Base-by-base conservation (phyloP, 2,888 invertebrate species). In the Oscheius sp. region DNA sequence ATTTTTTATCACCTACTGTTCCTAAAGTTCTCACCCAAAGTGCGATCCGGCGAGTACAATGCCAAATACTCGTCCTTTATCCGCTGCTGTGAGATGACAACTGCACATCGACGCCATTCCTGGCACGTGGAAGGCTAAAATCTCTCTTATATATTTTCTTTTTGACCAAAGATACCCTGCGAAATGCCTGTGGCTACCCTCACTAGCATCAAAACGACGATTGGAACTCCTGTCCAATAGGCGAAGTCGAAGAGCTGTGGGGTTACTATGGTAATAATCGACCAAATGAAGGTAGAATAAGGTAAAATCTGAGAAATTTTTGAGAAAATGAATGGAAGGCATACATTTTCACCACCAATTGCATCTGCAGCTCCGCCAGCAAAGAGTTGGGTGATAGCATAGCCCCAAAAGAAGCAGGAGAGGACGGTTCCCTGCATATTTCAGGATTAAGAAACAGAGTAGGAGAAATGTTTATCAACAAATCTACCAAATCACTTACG, bases 321-420 rank as follows among this genome's bases (percentile, higher is more conserved):
- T n/a, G n/a, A n/a, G n/a, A n/a, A n/a, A n/a, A n/a, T n/a, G n/a
- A n/a, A n/a, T n/a, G n/a, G n/a, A n/a, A n/a, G n/a, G n/a, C n/a
- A n/a, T n/a, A n/a, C n/a, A 49, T 72, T 74, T 63, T 76, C 76
- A n/a, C 73, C 76, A 9, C 74, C 74, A 50, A 71, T 67, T 49
- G 68, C 70, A 75, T 89, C 89, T 69, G 88, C 88, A 22, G 88
- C 77, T 69, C 87, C 86, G 2, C 89, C 89, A 26, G 88, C 88
- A n/a, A 88, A 81, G 50, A 88, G 82, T 83, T 88, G 88, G 0
- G 91, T 91, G 71, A 91, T 85, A 0, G 91, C 91, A 81, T 92
- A 91, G 54, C 91, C 91, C 91, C 91, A 92, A 84, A 91, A 92
- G 83, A 91, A 91, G 26, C 91, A 90, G 24, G 91, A 91, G 28